A percentile compares a stretch with the other conserved stretches of the same genome.
Conservation (phyloP, 1,140 invertebrate species). For the Trypoxylus dichotomus region DNA sequence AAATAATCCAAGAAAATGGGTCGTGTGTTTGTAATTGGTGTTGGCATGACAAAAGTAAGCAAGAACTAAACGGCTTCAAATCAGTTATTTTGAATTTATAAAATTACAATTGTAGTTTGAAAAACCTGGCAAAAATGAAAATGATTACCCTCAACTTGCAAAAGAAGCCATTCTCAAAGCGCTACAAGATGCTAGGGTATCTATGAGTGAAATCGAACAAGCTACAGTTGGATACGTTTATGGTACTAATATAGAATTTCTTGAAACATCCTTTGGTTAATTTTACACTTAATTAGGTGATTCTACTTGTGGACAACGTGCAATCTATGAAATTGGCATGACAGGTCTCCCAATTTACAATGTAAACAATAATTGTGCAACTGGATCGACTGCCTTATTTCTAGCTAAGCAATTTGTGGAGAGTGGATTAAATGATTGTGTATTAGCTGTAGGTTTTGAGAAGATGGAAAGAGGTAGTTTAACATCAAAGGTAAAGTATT, state of each 20-base stretch:
- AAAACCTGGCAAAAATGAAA: slow-evolving; percentile 80
- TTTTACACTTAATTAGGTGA: slow-evolving; percentile 65
- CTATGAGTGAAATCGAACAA: slow-evolving; percentile 81
- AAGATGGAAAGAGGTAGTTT: slow-evolving; percentile 96
- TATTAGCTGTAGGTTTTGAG: slow-evolving; percentile 94
- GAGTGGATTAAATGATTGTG: slow-evolving; percentile 81
- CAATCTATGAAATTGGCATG: slow-evolving; percentile 90
- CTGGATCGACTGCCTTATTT: slow-evolving; percentile 89
- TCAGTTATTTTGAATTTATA: neutral
- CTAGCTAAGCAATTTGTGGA: slow-evolving; percentile 91
- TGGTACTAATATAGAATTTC: slow-evolving; percentile 58
- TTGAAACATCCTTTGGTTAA: neutral
- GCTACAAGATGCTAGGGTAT: slow-evolving; percentile 81
- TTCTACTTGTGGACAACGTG: slow-evolving; percentile 93
- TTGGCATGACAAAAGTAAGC: slow-evolving; percentile 93
- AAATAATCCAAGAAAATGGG: slow-evolving; percentile 44
- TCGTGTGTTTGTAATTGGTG: slow-evolving; percentile 89
- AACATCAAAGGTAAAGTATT: slow-evolving; percentile 61
- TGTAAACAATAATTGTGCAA: slow-evolving; percentile 98
- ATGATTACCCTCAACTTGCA: slow-evolving; percentile 92
- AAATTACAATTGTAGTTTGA: slow-evolving; percentile 64
- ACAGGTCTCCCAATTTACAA: slow-evolving; percentile 98
- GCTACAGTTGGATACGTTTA: slow-evolving; percentile 94
- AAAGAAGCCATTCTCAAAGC: slow-evolving; percentile 92
- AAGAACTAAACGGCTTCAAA: neutral